Conservation (phyloP, 2,888 invertebrate genomes). For the Phymatocera aterrima region DNA sequence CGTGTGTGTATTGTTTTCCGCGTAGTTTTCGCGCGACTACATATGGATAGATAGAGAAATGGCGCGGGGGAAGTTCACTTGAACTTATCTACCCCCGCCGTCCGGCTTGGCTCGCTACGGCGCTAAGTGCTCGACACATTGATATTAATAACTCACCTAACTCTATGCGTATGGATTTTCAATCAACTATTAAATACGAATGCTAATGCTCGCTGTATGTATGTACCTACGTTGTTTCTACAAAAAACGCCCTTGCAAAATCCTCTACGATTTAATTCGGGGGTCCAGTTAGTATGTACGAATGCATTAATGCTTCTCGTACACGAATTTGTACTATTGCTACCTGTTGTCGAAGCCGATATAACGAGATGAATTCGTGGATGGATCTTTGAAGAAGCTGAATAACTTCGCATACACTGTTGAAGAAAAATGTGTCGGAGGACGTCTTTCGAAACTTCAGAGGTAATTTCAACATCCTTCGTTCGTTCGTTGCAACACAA, state of each 20-base stretch:
- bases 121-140: constrained; percentile 40
- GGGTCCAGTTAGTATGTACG: too few relatives aligned
- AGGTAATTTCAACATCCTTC: too few relatives aligned
- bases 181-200: neutral
- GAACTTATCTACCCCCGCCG: constrained; percentile 30
- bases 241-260: neutral
- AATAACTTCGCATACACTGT: too few relatives aligned
- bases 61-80: constrained; percentile 11
- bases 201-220: neutral
- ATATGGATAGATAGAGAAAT: neutral
- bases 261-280: neutral
- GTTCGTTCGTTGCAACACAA: too few relatives aligned
- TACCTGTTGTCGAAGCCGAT: neutral
- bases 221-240: neutral
- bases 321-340: too few relatives aligned
- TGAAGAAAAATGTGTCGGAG: too few relatives aligned
- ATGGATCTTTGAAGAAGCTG: too few relatives aligned
- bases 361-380: neutral
- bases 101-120: too few relatives aligned
- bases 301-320: too few relatives aligned
- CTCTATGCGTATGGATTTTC: neutral
- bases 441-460: too few relatives aligned
- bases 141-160: constrained; percentile 3
- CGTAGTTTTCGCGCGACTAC: neutral
- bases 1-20: neutral